Conservation (phyloP, 2,797 vertebrate species). For the Pseudopleuronectes americanus region DNA sequence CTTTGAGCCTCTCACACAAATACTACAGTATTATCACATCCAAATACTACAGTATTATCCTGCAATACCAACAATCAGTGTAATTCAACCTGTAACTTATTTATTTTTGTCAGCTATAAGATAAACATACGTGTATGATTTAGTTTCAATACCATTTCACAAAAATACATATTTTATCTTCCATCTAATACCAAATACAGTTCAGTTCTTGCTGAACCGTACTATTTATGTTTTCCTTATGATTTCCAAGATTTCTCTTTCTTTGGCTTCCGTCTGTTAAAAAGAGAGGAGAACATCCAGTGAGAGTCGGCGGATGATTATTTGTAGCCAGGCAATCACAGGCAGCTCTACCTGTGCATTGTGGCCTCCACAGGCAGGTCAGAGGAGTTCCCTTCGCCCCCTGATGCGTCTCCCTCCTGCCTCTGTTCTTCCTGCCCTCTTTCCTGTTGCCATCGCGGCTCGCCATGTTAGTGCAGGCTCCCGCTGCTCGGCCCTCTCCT, state of each 20-base stretch:
- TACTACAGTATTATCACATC: not conserved
- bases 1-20: slow-evolving; percentile 12
- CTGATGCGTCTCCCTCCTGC: slow-evolving; percentile 68
- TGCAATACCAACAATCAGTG: not conserved
- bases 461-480: slow-evolving; percentile 79
- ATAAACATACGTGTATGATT: slow-evolving; percentile 5
- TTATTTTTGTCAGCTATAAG: slow-evolving; percentile 11
- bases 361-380: slow-evolving; percentile 72
- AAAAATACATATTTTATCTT: not conserved
- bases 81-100: slow-evolving; percentile 26
- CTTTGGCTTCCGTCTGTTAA: slow-evolving; percentile 25
- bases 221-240: not conserved
- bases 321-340: slow-evolving; percentile 66
- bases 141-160: not conserved
- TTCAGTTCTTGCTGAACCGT: not conserved
- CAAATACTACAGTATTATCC: not conserved
- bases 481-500: slow-evolving; percentile 78
- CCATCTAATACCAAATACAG: not conserved
- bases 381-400: slow-evolving; percentile 72
- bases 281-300: slow-evolving; percentile 50
- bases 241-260: slow-evolving; percentile 11
- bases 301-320: slow-evolving; percentile 57
- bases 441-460: slow-evolving; percentile 79
- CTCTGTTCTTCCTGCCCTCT: slow-evolving; percentile 75
- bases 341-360: slow-evolving; percentile 64